Percentiles rank a stretch among this genome's conserved stretches.
Evolutionary conservation across 53 echinoderm and acorn worm species (phyloP).

Genomic region (Holothuria scabra): DNA sequence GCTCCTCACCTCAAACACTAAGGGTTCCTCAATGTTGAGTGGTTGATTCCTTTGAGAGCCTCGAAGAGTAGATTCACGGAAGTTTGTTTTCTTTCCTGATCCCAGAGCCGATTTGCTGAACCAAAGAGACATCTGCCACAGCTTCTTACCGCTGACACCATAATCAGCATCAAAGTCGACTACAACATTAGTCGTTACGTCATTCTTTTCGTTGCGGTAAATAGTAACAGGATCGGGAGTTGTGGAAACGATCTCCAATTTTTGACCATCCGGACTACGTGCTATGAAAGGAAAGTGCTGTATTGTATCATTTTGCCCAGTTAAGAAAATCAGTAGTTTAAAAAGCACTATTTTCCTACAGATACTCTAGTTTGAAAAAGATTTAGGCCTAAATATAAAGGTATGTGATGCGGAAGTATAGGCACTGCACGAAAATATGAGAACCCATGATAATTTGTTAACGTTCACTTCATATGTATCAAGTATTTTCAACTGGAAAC

Average conservation of each 20-base stretch:
- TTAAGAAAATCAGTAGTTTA: no score
- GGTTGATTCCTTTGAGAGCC: conserved; percentile 1
- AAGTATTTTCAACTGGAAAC: no score
- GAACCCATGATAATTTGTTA: no score
- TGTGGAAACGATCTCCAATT: conserved; percentile 20
- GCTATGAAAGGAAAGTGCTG: no score
- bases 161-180: conserved; percentile 35
- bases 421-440: no score
- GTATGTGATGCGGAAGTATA: no score
- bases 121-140: conserved; percentile 47
- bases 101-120: conserved; percentile 29
- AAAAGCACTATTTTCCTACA: no score
- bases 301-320: no score
- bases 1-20: conserved; percentile 24
- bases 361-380: no score
- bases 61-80: conserved; percentile 9
- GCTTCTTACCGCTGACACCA: conserved; percentile 11
- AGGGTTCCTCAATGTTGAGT: conserved; percentile 4
- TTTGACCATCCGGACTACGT: background rate
- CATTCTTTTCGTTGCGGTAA: conserved; percentile 12
- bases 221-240: conserved; percentile 7
- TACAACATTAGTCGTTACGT: conserved; percentile 9
- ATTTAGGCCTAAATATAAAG: no score
- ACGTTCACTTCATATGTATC: no score
- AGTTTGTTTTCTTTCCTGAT: conserved; percentile 23